Conservation (phyloP, 2,113 vertebrate genomes). For the Columba livia region DNA sequence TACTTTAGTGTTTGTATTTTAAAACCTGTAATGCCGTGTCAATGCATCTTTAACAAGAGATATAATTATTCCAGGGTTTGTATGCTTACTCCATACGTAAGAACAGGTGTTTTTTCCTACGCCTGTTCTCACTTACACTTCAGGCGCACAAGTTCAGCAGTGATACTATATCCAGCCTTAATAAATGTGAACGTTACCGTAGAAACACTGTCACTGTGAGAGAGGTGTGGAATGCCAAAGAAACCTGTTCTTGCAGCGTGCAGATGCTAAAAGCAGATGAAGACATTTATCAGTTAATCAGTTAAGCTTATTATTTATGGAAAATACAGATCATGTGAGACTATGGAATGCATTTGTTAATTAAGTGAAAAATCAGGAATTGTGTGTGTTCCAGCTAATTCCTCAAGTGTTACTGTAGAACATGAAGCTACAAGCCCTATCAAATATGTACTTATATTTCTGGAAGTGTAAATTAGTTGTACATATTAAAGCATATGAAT, state of each 20-base stretch:
- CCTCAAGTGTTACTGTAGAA: not conserved
- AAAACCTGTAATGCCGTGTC: not conserved
- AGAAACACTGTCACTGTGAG: slow-evolving; percentile 35
- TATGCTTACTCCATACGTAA: not conserved
- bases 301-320: slow-evolving; percentile 49
- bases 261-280: slow-evolving; percentile 54
- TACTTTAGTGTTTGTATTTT: not conserved
- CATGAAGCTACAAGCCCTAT: slow-evolving; percentile 13
- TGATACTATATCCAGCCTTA: slow-evolving; percentile 24
- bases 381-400: not conserved
- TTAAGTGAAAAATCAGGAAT: slow-evolving; percentile 45
- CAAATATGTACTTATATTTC: not conserved
- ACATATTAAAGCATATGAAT: not conserved
- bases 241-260: slow-evolving; percentile 30
- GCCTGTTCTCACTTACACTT: slow-evolving; percentile 35
- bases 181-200: slow-evolving; percentile 41
- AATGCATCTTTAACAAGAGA: not conserved
- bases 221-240: not conserved
- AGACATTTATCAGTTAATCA: slow-evolving; percentile 53
- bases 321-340: not conserved
- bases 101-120: slow-evolving; percentile 31
- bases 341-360: slow-evolving; percentile 37
- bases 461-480: not conserved
- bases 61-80: not conserved
- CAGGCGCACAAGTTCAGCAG: not conserved